Evolutionary conservation across 2,888 invertebrate genomes (phyloP).

Genomic region (Biston betularia): DNA sequence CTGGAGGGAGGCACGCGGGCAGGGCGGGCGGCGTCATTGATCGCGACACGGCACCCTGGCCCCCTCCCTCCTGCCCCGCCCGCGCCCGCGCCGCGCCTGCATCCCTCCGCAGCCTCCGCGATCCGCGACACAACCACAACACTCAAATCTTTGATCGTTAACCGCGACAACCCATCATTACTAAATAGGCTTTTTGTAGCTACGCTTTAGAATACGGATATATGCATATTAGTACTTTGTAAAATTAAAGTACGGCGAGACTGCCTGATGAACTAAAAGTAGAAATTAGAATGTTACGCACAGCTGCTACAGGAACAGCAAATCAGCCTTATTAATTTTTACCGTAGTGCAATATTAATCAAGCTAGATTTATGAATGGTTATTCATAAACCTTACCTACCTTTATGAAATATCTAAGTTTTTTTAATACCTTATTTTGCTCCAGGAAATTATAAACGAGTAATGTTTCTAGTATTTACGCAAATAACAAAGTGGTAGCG

Average conservation of each 20-base stretch:
- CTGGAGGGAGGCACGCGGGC: conserved; percentile 50
- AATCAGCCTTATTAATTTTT: not conserved
- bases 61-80: conserved; percentile 49
- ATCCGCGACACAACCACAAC: conserved; percentile 63
- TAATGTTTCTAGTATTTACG: no score
- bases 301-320: not conserved
- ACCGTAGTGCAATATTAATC: not conserved
- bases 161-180: conserved; percentile 42
- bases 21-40: conserved; percentile 75
- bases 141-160: conserved; percentile 54
- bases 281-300: not conserved
- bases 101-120: conserved; percentile 64
- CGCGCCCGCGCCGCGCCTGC: conserved; percentile 47
- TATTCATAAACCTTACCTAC: no score
- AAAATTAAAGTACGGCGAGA: not conserved
- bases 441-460: no score
- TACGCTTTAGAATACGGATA: conserved; percentile 20
- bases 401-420: no score
- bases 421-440: no score
- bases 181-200: conserved; percentile 39
- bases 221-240: conserved; percentile 13
- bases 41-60: conserved; percentile 78
- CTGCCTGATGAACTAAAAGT: not conserved
- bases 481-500: no score
- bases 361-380: not conserved